Evolutionary conservation across 2,888 invertebrate genomes (phyloP).

Genomic region (Villa cingulata): DNA sequence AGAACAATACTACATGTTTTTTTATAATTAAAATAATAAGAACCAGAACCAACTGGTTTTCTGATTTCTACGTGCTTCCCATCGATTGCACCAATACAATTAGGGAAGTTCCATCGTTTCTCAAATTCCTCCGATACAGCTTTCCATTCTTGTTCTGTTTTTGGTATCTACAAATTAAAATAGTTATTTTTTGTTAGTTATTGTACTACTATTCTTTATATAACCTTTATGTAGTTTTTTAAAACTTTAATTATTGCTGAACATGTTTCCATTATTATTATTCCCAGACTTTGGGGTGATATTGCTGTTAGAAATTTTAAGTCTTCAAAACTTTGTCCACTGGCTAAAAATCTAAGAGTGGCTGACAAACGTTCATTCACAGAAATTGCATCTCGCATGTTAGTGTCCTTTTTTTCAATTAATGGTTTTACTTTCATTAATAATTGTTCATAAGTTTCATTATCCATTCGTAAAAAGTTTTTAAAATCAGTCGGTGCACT

Average conservation of each 20-base stretch:
- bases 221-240: no score
- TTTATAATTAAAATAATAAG: slow-evolving; percentile 13
- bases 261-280: no score
- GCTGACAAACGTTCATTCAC: no score
- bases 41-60: slow-evolving; percentile 9
- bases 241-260: no score
- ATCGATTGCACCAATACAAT: slow-evolving; percentile 11
- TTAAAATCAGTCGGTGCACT: background rate
- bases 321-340: no score
- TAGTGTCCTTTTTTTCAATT: background rate
- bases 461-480: background rate
- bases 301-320: no score
- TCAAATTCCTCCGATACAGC: slow-evolving; percentile 6
- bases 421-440: background rate
- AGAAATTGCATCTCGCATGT: no score
- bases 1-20: slow-evolving; percentile 12
- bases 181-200: no score
- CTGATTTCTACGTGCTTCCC: slow-evolving; percentile 12
- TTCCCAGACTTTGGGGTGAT: no score
- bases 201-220: no score
- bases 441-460: background rate
- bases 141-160: slow-evolving; percentile 7
- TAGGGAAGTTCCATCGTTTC: slow-evolving; percentile 10
- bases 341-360: no score
- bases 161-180: no score